A percentile compares a stretch with the other conserved stretches of the same genome.
phyloP scores from a whole-genome alignment of 2,797 vertebrate species.

The Eulemur rubriventer region DNA sequence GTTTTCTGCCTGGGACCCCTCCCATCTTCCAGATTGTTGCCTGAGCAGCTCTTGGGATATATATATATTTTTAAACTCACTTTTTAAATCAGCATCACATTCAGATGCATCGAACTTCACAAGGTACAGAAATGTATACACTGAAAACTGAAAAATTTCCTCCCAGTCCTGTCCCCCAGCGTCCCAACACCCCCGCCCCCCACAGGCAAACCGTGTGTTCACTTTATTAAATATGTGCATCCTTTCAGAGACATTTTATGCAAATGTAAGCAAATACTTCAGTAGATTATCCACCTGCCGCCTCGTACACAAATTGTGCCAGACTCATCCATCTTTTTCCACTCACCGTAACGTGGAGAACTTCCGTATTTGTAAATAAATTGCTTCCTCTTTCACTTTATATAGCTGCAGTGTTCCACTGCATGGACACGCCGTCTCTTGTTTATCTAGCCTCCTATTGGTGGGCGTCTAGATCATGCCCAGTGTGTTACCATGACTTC shows the following conservation, averaged over 20 bases:
- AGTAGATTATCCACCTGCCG: neutral
- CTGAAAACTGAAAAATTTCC: fast-evolving
- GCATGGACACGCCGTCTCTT: fast-evolving
- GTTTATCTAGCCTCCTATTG: neutral
- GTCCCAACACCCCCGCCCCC: neutral
- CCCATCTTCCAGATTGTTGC: neutral
- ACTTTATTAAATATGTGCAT: neutral
- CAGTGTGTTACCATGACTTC: neutral
- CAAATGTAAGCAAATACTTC: neutral
- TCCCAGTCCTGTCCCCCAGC: fast-evolving
- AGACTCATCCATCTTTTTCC: neutral
- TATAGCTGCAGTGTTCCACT: neutral
- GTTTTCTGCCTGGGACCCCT: neutral
- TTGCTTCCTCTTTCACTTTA: neutral
- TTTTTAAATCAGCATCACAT: neutral
- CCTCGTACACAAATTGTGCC: neutral
- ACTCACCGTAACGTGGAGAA: neutral
- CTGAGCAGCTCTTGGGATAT: neutral
- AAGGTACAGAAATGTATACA: neutral
- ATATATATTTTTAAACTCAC: neutral
- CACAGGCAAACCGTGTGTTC: neutral
- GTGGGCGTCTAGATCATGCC: neutral
- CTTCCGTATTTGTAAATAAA: neutral
- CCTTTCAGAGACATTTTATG: neutral
- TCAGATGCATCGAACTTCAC: neutral